Evolutionary conservation across 2,113 vertebrate species (phyloP).

Genomic region (Mus musculus): GRCm39 chr7:97419501-97420000

Average conservation of each 20-base stretch:
- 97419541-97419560: neutral
- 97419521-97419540: neutral
- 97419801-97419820: slow-evolving; percentile 49
- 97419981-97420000: neutral
- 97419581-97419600: neutral
- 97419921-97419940: neutral
- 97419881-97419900: neutral
- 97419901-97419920: neutral
- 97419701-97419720: too few species aligned
- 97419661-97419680: too few species aligned
- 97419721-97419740: too few species aligned
- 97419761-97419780: neutral
- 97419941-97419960: neutral
- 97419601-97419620: too few species aligned
- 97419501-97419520: neutral
- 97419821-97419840: neutral
- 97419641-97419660: too few species aligned
- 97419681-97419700: too few species aligned
- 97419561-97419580: neutral
- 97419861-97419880: neutral
- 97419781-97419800: neutral
- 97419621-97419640: too few species aligned
- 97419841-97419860: neutral
- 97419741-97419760: too few species aligned
- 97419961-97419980: neutral